phyloP scores from a whole-genome alignment of 2,888 invertebrate species.

The Monoplex corrugatus region DNA sequence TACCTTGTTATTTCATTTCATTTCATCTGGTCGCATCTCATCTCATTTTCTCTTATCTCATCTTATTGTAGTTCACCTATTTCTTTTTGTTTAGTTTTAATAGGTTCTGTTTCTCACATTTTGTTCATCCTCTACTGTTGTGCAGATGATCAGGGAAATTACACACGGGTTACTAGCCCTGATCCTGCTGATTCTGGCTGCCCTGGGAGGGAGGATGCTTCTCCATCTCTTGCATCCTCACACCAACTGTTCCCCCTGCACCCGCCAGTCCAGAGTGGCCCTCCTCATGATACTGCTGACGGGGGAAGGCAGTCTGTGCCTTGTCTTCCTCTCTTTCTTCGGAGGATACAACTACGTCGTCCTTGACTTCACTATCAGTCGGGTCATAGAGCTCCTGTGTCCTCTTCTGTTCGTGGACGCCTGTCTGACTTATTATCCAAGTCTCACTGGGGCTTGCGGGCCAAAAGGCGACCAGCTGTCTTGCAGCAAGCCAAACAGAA shows the following conservation, averaged over 20 bases:
- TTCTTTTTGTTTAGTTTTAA: no score
- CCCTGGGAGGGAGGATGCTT: background rate
- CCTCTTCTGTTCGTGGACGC: background rate
- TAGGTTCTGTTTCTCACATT: no score
- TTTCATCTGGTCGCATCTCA: no score
- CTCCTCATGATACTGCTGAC: background rate
- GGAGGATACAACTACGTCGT: background rate
- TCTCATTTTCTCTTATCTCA: no score
- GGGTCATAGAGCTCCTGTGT: background rate
- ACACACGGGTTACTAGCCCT: background rate
- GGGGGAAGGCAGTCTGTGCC: background rate
- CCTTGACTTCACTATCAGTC: background rate
- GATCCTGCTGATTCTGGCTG: background rate
- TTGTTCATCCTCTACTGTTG: no score
- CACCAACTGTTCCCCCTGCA: background rate
- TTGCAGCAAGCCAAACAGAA: no score
- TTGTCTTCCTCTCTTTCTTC: background rate
- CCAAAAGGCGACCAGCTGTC: background rate
- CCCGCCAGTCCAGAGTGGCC: background rate
- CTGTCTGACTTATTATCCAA: background rate
- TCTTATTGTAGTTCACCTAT: no score
- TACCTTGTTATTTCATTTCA: no score
- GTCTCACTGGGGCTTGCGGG: background rate
- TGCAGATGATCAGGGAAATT: no score
- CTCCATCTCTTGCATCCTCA: conserved; percentile 3